These are phyloP conservation scores for Xyrichtys novacula DNA, from an alignment of 2,797 vertebrate genomes.

Conservation along the genomic window DNA sequence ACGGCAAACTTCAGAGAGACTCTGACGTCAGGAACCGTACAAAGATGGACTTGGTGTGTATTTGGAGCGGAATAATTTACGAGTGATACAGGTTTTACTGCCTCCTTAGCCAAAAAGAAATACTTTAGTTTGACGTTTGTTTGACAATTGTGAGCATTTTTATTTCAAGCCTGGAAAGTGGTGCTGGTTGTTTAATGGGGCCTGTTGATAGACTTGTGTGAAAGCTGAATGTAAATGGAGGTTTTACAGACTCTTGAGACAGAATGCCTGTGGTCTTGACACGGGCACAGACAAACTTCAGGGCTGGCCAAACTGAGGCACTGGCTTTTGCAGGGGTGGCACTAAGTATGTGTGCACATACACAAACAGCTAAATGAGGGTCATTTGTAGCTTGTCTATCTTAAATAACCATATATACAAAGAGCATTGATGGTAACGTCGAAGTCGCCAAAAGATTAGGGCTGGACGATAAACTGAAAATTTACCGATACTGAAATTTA, in stretches of 20 bases:
- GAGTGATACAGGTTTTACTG: conserved; percentile 31
- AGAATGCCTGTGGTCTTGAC: background rate
- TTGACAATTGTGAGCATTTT: conserved; percentile 47
- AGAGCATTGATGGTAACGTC: too few species aligned
- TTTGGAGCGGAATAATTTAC: conserved; percentile 27
- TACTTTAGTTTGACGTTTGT: conserved; percentile 45
- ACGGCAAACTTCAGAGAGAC: conserved; percentile 40
- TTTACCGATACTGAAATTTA: too few species aligned
- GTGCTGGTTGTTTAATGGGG: conserved; percentile 24
- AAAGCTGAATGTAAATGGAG: background rate
- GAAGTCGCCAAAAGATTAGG: too few species aligned
- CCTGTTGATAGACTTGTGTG: conserved; percentile 27
- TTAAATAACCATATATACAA: too few species aligned
- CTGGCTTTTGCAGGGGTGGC: too few species aligned
- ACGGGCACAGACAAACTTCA: too few species aligned
- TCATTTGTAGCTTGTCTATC: too few species aligned
- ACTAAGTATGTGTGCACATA: too few species aligned
- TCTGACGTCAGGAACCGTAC: conserved; percentile 23
- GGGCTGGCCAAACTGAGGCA: too few species aligned
- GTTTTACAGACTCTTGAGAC: background rate
- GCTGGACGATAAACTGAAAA: too few species aligned
- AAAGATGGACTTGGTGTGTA: conserved; percentile 21
- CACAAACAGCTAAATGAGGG: too few species aligned
- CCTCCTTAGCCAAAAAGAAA: conserved; percentile 47
- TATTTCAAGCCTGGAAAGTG: conserved; percentile 10